phyloP scores from a whole-genome alignment of 2,888 invertebrate species.

The Drosophila macrothrix region DNA sequence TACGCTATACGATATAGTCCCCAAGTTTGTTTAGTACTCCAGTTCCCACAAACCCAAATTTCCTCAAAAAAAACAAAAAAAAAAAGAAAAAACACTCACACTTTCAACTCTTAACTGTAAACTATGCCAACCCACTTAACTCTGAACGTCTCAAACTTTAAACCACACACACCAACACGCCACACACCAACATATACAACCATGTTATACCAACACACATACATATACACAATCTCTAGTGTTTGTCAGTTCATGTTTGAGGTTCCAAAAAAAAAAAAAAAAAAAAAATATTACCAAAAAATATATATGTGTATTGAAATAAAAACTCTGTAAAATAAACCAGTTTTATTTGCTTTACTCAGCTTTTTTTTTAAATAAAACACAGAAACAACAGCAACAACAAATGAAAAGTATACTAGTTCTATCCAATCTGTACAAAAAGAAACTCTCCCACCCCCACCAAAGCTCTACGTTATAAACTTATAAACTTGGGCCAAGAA shows the following conservation, averaged over 20 bases:
- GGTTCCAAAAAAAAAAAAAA: slow-evolving; percentile 23
- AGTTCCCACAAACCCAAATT: neutral
- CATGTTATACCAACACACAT: slow-evolving; percentile 13
- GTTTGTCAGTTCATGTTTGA: slow-evolving; percentile 46
- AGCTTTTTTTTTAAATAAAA: slow-evolving; percentile 25
- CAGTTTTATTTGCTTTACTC: slow-evolving; percentile 42
- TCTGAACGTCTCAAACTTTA: slow-evolving; percentile 42
- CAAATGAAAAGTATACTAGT: slow-evolving; percentile 15
- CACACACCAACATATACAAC: slow-evolving; percentile 13
- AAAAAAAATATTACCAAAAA: neutral
- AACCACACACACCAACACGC: slow-evolving; percentile 22
- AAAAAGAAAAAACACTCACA: slow-evolving; percentile 4
- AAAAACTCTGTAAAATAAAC: slow-evolving; percentile 51
- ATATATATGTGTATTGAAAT: neutral
- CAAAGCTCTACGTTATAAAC: slow-evolving; percentile 9
- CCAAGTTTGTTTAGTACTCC: slow-evolving; percentile 60
- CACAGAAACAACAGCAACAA: slow-evolving; percentile 16
- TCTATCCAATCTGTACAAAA: slow-evolving; percentile 44
- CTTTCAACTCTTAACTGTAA: slow-evolving; percentile 48
- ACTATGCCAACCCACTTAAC: slow-evolving; percentile 44
- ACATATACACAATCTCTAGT: slow-evolving; percentile 50
- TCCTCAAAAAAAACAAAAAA: neutral
- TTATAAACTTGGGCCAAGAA: slow-evolving; percentile 10
- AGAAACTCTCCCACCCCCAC: slow-evolving; percentile 12
- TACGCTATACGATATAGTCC: slow-evolving; percentile 47